phyloP scores from a whole-genome alignment of 2,888 invertebrate species.

The Oligia fasciuncula region DNA sequence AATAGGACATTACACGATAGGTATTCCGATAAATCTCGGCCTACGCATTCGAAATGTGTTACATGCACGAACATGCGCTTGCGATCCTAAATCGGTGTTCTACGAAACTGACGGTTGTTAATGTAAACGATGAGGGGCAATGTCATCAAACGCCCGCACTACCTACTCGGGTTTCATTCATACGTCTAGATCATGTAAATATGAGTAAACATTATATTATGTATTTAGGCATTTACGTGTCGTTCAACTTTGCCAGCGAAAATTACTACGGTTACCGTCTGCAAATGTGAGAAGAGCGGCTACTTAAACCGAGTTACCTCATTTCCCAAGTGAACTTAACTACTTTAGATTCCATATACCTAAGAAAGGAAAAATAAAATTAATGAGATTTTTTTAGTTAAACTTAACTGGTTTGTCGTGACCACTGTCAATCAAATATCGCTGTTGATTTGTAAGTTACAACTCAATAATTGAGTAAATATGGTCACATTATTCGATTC shows the following conservation, averaged over 20 bases:
- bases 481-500: background rate
- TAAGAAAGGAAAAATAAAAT: constrained; percentile 1
- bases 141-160: constrained; percentile 73
- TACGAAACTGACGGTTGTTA: constrained; percentile 74
- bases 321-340: constrained; percentile 16
- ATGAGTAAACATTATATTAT: constrained; percentile 52
- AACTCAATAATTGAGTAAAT: constrained; percentile 23
- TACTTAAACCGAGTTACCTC: background rate
- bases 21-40: constrained; percentile 76
- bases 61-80: constrained; percentile 71
- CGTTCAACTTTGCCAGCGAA: constrained; percentile 55
- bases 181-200: constrained; percentile 58
- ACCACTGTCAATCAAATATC: constrained; percentile 20
- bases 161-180: constrained; percentile 72
- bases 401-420: constrained; percentile 1
- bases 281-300: constrained; percentile 16
- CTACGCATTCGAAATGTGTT: constrained; percentile 76
- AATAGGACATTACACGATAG: constrained; percentile 78
- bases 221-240: constrained; percentile 50
- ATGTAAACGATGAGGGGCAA: constrained; percentile 73
- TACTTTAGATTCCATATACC: constrained; percentile 21
- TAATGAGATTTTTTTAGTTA: constrained; percentile 23
- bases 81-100: constrained; percentile 78
- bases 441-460: constrained; percentile 10
- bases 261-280: constrained; percentile 35